Evolutionary conservation across 2,888 invertebrate species (phyloP), one percentile per base, ranked within the genome.

Genomic region (Flexamia atlantica): DNA sequence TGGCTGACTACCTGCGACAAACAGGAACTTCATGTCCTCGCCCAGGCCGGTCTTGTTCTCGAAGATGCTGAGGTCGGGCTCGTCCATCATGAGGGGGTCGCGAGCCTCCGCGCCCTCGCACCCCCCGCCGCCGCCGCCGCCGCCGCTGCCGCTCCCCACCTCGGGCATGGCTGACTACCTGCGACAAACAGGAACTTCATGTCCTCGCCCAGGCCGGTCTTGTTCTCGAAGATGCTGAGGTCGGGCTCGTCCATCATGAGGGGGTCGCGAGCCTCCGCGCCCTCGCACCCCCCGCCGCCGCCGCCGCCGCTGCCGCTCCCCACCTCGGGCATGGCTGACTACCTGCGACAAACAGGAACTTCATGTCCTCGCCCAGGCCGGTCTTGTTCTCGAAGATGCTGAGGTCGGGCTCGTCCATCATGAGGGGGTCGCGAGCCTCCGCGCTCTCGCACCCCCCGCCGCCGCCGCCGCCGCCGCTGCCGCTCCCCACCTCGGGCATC

Each of bases 131-230:
- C 72, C 32, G 4, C 64, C 76, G n/a, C n/a, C n/a, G n/a, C n/a
- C n/a, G n/a, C n/a, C n/a, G n/a, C n/a, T n/a, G 1, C 64, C 76
- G 10, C 64, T 60, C 42, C 30, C 32, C 23, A 84, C 84, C 42
- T 81, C 81, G n/a, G 84, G 72, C 74, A 81, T 81, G 17, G 20
- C 72, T 53, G 10, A 7, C 53, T 53, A n/a, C n/a, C n/a, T n/a
- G n/a, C n/a, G n/a, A n/a, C n/a, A n/a, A n/a, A 97, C 89, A 98
- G 92, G 91, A 98, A 98, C 93, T 97, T 98, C 97, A 98, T 97
- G 91, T 98, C 98, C 91, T 98, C 97, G 57, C 97, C 97, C 89
- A 98, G 92, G 86, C 97, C 97, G 87, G 94, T 93, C 91, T 97
- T 97, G 92, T 98, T 98, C 92, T 98, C 97, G 91, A 97, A 98